phyloP scores from a whole-genome alignment of 2,113 vertebrate genomes.

The Sinocyclocheilus grahami region DNA sequence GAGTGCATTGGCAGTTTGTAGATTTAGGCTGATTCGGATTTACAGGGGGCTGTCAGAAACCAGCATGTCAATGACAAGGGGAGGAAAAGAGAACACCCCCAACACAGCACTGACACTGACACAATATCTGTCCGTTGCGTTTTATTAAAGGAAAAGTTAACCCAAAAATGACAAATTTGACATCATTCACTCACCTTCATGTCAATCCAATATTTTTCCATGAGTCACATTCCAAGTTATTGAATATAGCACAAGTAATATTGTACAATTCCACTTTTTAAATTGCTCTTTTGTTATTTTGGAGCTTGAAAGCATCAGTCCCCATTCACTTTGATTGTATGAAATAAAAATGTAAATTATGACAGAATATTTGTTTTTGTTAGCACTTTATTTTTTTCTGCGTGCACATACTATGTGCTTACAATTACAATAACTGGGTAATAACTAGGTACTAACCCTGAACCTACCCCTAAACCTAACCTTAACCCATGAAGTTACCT shows the following conservation, averaged over 20 bases:
- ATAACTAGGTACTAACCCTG: no score
- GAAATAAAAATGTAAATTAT: not conserved
- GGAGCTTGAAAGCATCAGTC: not conserved
- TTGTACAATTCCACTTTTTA: no score
- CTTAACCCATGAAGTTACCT: no score
- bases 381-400: no score
- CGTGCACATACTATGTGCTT: no score
- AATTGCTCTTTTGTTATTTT: not conserved
- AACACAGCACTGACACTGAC: not conserved
- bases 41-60: conserved; percentile 50
- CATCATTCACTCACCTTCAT: not conserved
- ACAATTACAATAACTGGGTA: no score
- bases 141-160: not conserved
- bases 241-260: not conserved
- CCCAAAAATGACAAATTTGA: no score
- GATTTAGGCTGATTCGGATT: conserved; percentile 53
- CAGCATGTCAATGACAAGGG: conserved; percentile 43
- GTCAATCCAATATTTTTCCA: not conserved
- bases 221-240: no score
- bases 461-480: no score
- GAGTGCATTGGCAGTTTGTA: conserved; percentile 52
- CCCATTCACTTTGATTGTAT: not conserved
- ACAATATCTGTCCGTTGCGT: not conserved
- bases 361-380: not conserved
- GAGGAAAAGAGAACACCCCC: conserved; percentile 33